Evolutionary conservation across 2,888 invertebrate genomes (phyloP), one percentile per base, ranked within the genome.

Genomic region (Candidula unifasciata): DNA sequence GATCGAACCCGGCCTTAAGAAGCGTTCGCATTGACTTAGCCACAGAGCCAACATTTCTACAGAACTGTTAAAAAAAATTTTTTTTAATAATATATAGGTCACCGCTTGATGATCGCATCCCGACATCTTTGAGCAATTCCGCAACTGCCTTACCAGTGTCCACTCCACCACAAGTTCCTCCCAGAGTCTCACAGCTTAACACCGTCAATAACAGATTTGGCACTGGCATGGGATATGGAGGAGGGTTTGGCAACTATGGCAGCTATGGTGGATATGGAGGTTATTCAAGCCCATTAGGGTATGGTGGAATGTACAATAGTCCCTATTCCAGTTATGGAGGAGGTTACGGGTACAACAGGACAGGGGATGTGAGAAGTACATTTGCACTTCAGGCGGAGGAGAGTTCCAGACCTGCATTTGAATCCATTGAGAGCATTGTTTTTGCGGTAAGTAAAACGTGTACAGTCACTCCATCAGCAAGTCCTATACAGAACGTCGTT

Each of bases 401-500:
- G 90, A 97, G 96, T 90, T 97, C 98, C 0, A 95, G 98, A 74
- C 96, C 97, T 83, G 97, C 99, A 13, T 99, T 99, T 94, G 97
- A 98, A 91, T 97, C 97, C 24, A 97, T 99, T 89, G 98, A 99
- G 94, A 96, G 97, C 80, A 95, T 98, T 33, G 97, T 98, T 2
- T 96, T 96, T 89, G 97, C 99, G 0, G 97, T 84, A 79, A 84
- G n/a, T 80, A 66, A 35, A 30, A 27, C 37, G 21, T n/a, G n/a
- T n/a, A n/a, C n/a, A n/a, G n/a, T n/a, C n/a, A n/a, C n/a, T n/a
- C n/a, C n/a, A n/a, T n/a, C n/a, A n/a, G n/a, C n/a, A n/a, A n/a
- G n/a, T n/a, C n/a, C n/a, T n/a, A n/a, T n/a, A n/a, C n/a, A n/a
- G n/a, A n/a, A n/a, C n/a, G n/a, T n/a, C n/a, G n/a, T n/a, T n/a